Base-by-base conservation (phyloP, 53 echinoderm and acorn worm species). In the Astropecten irregularis region DNA sequence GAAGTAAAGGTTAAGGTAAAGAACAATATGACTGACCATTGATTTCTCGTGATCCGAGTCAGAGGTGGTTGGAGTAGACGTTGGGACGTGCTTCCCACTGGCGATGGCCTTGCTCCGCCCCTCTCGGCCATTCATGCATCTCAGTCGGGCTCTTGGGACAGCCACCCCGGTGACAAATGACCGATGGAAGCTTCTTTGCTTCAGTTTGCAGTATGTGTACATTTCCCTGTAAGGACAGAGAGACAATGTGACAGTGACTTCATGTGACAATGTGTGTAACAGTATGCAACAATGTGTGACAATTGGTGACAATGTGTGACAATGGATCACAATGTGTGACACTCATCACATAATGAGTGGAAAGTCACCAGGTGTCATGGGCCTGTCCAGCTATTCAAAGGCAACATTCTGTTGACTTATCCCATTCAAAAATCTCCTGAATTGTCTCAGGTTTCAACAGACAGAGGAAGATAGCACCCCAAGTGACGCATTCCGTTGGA, bases 131-230 rank as follows among this genome's bases (percentile, higher is more conserved):
- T 84, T 57, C 26, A 52, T 39, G 53, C 84, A 89, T 18, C 67
- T 76, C 0, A 84, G 15, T 35, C 69, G 74, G 3, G 84, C 77
- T 76, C 74, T 74, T 14, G 89, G 84, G 18, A 77, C 46, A 29
- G 19, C 48, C 4, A 54, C 64, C 1, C 84, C 76, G 27, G 77
- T 53, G 9, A 50, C 54, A 26, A 30, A 27, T n/a, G 36, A 39
- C n/a, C 63, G 31, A 7, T 14, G 13, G 18, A 50, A 58, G 52
- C 76, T 76, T 71, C 74, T 81, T 27, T 84, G 73, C 5, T 73
- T 56, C 40, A 93, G 49, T 59, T 93, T 93, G 22, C 38, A 69
- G 66, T 88, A 93, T 0, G 93, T 93, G 77, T 93, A 93, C 11
- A 50, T 48, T 18, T 90, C 93, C 58, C 93, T 93, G 85, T 14